Evolutionary conservation across 2,113 vertebrate genomes (phyloP).

Genomic region (Salvelinus fontinalis): DNA sequence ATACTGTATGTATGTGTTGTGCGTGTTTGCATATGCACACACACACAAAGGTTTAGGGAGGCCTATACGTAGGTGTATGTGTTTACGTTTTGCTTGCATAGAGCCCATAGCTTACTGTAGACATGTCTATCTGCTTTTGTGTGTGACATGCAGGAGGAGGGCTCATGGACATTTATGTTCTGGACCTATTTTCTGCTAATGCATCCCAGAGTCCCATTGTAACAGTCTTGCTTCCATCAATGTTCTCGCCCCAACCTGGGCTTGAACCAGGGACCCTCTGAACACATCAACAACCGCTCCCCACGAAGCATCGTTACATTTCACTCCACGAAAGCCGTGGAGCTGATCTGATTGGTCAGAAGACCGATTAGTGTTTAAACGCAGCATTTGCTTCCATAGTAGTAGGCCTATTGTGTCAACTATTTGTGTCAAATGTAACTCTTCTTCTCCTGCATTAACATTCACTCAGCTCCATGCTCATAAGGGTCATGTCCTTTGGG

Average conservation of each 20-base stretch:
- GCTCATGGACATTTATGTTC: neutral
- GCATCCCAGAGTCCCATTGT: constrained; percentile 19
- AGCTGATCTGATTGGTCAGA: too few relatives aligned
- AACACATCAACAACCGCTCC: too few relatives aligned
- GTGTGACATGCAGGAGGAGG: neutral
- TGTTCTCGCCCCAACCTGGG: neutral
- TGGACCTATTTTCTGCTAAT: constrained; percentile 52
- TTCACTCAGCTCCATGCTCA: neutral
- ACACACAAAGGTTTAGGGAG: too few relatives aligned
- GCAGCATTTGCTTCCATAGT: too few relatives aligned
- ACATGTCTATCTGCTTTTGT: neutral
- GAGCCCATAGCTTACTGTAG: too few relatives aligned
- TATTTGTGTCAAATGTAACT: neutral
- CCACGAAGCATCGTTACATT: too few relatives aligned
- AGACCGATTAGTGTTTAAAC: too few relatives aligned
- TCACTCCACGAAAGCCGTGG: too few relatives aligned
- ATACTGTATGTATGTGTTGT: constrained; percentile 7
- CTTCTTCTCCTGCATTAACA: neutral
- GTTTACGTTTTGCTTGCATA: neutral
- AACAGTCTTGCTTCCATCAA: neutral
- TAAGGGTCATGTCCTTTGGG: neutral
- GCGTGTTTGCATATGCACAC: neutral
- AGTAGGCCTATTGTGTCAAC: neutral
- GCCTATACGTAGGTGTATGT: neutral
- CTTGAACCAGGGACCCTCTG: too few relatives aligned